Evolutionary conservation across 2,888 invertebrate genomes (phyloP), one percentile per base, ranked within the genome.

Genomic region (Amaurobius ferox): DNA sequence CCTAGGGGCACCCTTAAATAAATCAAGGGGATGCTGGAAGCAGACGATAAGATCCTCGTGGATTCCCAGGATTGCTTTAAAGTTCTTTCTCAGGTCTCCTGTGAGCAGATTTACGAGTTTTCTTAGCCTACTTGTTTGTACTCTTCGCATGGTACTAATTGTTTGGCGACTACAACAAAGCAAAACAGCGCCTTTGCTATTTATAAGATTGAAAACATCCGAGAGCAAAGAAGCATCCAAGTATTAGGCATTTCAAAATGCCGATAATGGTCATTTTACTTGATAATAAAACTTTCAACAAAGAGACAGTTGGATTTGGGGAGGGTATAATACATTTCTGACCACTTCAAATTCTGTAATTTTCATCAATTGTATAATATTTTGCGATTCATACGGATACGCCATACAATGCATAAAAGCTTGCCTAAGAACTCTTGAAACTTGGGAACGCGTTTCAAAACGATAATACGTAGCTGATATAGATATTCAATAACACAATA

Each of bases 101-200:
- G 11, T 40, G 26, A n/a, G 68, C 68, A 68, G 39, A 68, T 68
- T 68, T 68, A 68, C 40, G 68, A 68, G 40, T 40, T 73, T 40
- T 7, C n/a, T 61, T 28, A 26, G 29, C 28, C 39, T 61, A 19
- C 30, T n/a, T 16, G 19, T 29, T 66, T 66, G 66, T 35, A 6
- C 66, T 66, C 16, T 7, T 19, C 6, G 35, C 64, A 30, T 72
- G 44, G n/a, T 40, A 48, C 79, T 79, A 79, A 79, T 79, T 79
- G 79, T 71, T 30, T 55, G 40, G 55, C 70, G 7, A 28, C 44
- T 30, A n/a, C 62, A 26, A 71, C 79, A 79, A 79, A 71, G 71
- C 29, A 23, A 23, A 48, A 66, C 66, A 66, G 30, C 66, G 66
- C 32, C 32, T 29, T 16, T 16, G 32, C 32, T 19, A 32, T 66